phyloP scores from a whole-genome alignment of 2,888 invertebrate species.

The Dasysyrphus albostriatus region DNA sequence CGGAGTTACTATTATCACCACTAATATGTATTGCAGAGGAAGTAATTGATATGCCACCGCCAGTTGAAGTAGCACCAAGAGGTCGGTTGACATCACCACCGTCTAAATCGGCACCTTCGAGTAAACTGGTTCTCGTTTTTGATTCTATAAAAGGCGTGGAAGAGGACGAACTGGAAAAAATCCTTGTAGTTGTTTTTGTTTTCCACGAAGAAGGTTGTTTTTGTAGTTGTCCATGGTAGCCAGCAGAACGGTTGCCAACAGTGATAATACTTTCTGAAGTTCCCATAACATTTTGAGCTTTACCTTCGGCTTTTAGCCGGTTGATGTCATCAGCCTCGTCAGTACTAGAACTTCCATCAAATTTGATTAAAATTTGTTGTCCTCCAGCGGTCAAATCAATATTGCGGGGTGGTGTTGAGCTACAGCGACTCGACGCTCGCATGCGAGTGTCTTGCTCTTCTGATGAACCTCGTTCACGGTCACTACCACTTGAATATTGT shows the following conservation, averaged over 20 bases:
- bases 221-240: conserved; percentile 70
- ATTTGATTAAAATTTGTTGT: conserved; percentile 80
- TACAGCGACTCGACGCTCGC: conserved; percentile 77
- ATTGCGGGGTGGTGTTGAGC: conserved; percentile 80
- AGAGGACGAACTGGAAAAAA: conserved; percentile 72
- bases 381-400: conserved; percentile 82
- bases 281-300: conserved; percentile 75
- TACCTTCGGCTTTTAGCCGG: conserved; percentile 78
- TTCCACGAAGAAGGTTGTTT: conserved; percentile 72
- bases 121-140: conserved; percentile 70
- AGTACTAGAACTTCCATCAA: conserved; percentile 77
- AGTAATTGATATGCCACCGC: conserved; percentile 65
- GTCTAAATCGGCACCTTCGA: conserved; percentile 58
- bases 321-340: conserved; percentile 78
- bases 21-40: conserved; percentile 69
- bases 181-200: conserved; percentile 79
- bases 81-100: conserved; percentile 63
- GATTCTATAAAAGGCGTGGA: conserved; percentile 67
- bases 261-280: conserved; percentile 73
- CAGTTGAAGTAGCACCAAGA: conserved; percentile 40
- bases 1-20: conserved; percentile 45
- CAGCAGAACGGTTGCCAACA: conserved; percentile 70
- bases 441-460: conserved; percentile 48
- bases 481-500: conserved; percentile 63
- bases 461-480: conserved; percentile 45